These are phyloP conservation scores for Bufo bufo DNA, from an alignment of 2,113 vertebrate genomes.

Conservation along the genomic window DNA sequence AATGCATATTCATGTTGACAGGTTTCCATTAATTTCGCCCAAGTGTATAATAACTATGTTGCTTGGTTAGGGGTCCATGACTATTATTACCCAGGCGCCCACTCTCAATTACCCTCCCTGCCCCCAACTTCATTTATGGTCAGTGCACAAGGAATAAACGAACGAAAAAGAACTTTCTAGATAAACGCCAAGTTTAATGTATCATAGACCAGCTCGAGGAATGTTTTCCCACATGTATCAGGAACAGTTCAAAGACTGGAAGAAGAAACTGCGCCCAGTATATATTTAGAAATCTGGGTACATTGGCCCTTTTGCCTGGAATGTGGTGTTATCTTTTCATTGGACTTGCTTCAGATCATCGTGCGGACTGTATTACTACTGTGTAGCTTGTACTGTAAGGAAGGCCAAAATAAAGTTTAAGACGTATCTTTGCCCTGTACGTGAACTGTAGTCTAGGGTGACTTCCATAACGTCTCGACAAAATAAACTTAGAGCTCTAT, in stretches of 20 bases:
- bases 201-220: not conserved
- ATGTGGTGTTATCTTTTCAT: constrained; percentile 20
- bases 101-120: no score
- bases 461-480: not conserved
- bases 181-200: not conserved
- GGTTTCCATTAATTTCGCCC: no score
- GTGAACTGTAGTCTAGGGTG: not conserved
- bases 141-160: not conserved
- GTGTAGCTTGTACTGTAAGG: not conserved
- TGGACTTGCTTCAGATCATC: constrained; percentile 3
- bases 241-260: not conserved
- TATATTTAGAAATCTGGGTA: constrained; percentile 16
- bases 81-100: not conserved
- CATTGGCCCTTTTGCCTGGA: constrained; percentile 25
- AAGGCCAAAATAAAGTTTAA: constrained; percentile 13
- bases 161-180: not conserved
- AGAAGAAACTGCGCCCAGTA: not conserved
- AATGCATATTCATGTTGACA: no score
- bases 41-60: no score
- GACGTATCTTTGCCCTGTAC: not conserved
- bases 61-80: no score
- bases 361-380: constrained; percentile 2
- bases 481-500: not conserved
- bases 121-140: no score
- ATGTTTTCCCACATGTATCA: not conserved